Evolutionary conservation across 2,888 invertebrate species (phyloP).

Genomic region (Adineta ricciae): DNA sequence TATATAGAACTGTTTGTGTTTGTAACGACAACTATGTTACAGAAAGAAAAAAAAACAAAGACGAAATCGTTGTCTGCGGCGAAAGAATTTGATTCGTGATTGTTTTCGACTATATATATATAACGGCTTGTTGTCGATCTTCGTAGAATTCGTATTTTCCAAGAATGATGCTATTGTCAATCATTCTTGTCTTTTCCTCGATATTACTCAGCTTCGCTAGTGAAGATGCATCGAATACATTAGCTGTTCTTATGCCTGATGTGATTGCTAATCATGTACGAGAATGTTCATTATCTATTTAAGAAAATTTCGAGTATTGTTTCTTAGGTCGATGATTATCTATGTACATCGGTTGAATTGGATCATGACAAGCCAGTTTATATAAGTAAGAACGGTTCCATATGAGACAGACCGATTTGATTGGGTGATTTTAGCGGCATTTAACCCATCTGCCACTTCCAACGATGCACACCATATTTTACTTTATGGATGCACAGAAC

Average conservation of each 20-base stretch:
- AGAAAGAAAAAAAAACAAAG: neutral
- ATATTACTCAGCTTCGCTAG: neutral
- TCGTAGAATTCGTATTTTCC: neutral
- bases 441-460: conserved; percentile 54
- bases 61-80: neutral
- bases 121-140: too few species aligned
- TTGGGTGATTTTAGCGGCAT: conserved; percentile 51
- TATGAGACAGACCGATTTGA: too few species aligned
- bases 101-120: neutral
- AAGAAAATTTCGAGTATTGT: too few species aligned
- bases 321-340: conserved; percentile 50
- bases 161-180: neutral
- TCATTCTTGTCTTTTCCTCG: neutral
- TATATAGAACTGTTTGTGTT: too few species aligned
- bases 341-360: conserved; percentile 48
- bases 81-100: neutral
- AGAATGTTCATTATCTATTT: too few species aligned
- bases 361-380: conserved; percentile 41
- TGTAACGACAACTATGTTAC: neutral
- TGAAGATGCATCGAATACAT: neutral
- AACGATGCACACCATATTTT: conserved; percentile 57
- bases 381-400: conserved; percentile 46
- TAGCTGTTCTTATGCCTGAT: conserved; percentile 4
- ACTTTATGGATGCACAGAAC: conserved; percentile 54
- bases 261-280: neutral